phyloP scores from a whole-genome alignment of 2,888 invertebrate species.

The Xestia xanthographa region DNA sequence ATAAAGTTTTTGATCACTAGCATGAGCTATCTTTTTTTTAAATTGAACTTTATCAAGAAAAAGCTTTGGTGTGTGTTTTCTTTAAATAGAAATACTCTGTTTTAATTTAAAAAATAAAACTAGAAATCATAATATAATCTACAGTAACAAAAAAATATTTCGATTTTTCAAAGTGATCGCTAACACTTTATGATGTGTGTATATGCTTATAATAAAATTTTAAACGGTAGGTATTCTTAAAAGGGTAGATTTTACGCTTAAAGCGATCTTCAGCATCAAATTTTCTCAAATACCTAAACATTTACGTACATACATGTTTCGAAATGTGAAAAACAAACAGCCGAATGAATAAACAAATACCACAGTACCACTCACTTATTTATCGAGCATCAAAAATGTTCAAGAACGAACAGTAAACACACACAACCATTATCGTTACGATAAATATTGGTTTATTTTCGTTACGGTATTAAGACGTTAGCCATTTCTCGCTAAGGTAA shows the following conservation, averaged over 20 bases:
- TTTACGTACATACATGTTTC: neutral
- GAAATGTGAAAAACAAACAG: neutral
- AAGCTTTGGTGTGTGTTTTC: too few species aligned
- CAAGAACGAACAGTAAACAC: slow-evolving; percentile 7
- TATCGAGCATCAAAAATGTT: neutral
- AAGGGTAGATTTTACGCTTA: neutral
- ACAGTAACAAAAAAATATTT: too few species aligned
- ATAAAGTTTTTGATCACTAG: too few species aligned
- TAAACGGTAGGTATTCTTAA: neutral
- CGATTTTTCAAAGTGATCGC: too few species aligned
- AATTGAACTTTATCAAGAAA: too few species aligned
- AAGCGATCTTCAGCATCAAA: neutral
- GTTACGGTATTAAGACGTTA: slow-evolving; percentile 27
- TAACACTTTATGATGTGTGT: too few species aligned
- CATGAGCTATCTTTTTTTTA: too few species aligned
- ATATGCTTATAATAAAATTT: neutral
- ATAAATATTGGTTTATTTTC: slow-evolving; percentile 9
- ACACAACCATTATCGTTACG: slow-evolving; percentile 12
- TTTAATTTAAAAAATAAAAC: too few species aligned
- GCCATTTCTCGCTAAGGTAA: slow-evolving; percentile 8
- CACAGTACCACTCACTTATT: neutral
- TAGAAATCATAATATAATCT: too few species aligned
- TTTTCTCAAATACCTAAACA: neutral
- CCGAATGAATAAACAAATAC: neutral
- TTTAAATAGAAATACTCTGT: too few species aligned